These are phyloP conservation scores for Marisa cornuarietis DNA, from an alignment of 1,140 invertebrate genomes.

Conservation along the genomic window DNA sequence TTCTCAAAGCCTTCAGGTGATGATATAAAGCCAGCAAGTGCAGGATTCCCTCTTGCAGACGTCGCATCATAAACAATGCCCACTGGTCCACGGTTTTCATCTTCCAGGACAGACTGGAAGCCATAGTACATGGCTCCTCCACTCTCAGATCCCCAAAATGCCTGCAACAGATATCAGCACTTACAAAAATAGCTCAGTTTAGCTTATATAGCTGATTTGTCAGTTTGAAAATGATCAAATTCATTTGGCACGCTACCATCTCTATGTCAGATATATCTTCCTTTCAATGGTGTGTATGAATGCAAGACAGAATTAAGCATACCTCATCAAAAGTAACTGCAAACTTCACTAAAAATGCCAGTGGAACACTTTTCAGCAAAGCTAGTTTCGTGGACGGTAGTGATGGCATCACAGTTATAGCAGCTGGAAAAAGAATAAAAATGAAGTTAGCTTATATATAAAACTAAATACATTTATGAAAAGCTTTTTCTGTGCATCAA, in stretches of 20 bases:
- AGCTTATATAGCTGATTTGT: too few species aligned
- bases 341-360: slow-evolving; percentile 66
- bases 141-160: slow-evolving; percentile 61
- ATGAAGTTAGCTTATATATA: not conserved
- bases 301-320: slow-evolving; percentile 10
- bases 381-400: slow-evolving; percentile 55
- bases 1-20: slow-evolving; percentile 43
- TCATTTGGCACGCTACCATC: too few species aligned
- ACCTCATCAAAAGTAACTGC: slow-evolving; percentile 65
- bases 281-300: too few species aligned
- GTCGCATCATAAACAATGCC: slow-evolving; percentile 66
- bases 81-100: slow-evolving; percentile 53
- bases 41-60: slow-evolving; percentile 58
- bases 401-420: slow-evolving; percentile 59
- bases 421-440: slow-evolving; percentile 38
- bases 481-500: too few species aligned
- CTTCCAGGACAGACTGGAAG: slow-evolving; percentile 47
- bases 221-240: too few species aligned
- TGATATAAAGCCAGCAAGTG: slow-evolving; percentile 65
- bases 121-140: slow-evolving; percentile 59
- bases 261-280: too few species aligned
- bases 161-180: slow-evolving; percentile 33
- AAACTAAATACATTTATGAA: not conserved
- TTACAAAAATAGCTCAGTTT: not conserved
- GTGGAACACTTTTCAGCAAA: slow-evolving; percentile 60